phyloP scores from a whole-genome alignment of 2,113 vertebrate species.

The Corythornis cristatus region DNA sequence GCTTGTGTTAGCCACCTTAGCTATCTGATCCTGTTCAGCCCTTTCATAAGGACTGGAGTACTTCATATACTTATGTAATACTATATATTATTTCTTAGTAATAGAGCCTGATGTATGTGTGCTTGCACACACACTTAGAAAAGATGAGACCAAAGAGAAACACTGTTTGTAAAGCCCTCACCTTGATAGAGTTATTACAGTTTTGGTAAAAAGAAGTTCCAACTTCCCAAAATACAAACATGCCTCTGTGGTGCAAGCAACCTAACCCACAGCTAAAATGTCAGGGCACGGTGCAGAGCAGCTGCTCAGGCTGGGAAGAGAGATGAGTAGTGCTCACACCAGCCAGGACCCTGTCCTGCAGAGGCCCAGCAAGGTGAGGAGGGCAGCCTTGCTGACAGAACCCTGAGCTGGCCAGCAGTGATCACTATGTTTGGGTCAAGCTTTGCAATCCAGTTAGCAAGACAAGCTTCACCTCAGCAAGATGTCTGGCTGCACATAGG shows the following conservation, averaged over 20 bases:
- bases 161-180: neutral
- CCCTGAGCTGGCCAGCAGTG: neutral
- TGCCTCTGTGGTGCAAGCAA: neutral
- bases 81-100: neutral
- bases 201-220: neutral
- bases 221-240: neutral
- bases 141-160: neutral
- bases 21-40: neutral
- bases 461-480: neutral
- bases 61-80: neutral
- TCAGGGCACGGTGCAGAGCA: neutral
- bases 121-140: neutral
- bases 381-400: neutral
- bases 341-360: neutral
- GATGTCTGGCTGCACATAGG: neutral
- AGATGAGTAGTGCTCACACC: fast-evolving
- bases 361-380: fast-evolving
- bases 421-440: neutral
- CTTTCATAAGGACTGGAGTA: neutral
- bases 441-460: neutral
- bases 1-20: neutral
- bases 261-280: neutral
- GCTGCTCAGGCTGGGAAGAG: neutral
- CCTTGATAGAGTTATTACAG: neutral
- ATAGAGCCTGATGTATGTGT: neutral